Conservation (phyloP, 1,140 invertebrate species). For the Drosophila bipectinata region DNA sequence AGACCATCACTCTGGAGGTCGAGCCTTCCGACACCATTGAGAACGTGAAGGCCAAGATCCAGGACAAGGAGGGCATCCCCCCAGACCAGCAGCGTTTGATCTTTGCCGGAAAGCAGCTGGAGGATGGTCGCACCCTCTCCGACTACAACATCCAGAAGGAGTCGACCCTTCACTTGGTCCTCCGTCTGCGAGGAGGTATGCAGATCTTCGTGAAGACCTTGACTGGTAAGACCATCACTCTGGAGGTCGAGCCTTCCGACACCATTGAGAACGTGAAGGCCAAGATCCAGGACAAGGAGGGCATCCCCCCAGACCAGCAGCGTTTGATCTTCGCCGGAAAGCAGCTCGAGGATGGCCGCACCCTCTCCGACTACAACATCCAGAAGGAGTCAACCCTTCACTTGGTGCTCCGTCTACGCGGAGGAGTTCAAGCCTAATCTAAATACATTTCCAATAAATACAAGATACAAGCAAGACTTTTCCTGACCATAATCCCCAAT, state of each 20-base stretch:
- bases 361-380: conserved; percentile 94
- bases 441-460: conserved; percentile 44
- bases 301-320: conserved; percentile 86
- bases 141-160: conserved; percentile 94
- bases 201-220: conserved; percentile 1
- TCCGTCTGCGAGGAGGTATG: conserved; percentile 92
- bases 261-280: conserved; percentile 56
- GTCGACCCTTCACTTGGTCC: conserved; percentile 94
- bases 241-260: conserved; percentile 43
- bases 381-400: conserved; percentile 96
- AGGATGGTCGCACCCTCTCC: too few relatives aligned
- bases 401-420: conserved; percentile 94
- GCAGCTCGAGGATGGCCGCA: conserved; percentile 92
- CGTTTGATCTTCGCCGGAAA: conserved; percentile 91
- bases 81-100: too few relatives aligned
- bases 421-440: conserved; percentile 85
- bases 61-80: too few relatives aligned
- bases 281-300: conserved; percentile 52
- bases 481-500: neutral
- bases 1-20: too few relatives aligned
- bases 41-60: too few relatives aligned
- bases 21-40: too few relatives aligned
- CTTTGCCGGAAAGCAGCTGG: conserved; percentile 86
- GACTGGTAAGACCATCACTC: conserved; percentile 54
- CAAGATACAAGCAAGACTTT: conserved; percentile 26